Conservation (phyloP, 2,888 invertebrate species). For the Euplagia quadripunctaria region DNA sequence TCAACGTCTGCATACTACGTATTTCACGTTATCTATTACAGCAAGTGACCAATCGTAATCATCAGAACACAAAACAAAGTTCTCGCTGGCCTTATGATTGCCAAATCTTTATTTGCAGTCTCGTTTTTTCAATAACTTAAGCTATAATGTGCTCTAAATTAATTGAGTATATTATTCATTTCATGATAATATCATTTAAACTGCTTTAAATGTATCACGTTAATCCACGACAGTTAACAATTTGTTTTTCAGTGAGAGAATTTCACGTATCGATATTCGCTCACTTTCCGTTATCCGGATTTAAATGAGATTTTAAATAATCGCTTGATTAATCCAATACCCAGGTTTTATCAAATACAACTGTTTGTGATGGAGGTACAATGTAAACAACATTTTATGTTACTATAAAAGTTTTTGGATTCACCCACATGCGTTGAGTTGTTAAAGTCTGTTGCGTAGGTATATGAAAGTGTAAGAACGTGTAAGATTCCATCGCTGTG, state of each 20-base stretch:
- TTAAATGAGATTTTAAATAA: slow-evolving; percentile 9
- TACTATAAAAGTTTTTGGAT: background rate
- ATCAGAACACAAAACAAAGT: too few relatives aligned
- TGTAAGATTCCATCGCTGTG: background rate
- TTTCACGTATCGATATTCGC: slow-evolving; percentile 11
- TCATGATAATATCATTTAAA: background rate
- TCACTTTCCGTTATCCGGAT: slow-evolving; percentile 14
- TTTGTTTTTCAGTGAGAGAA: background rate
- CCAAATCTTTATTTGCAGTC: too few relatives aligned
- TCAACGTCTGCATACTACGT: too few relatives aligned
- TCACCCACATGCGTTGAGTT: background rate
- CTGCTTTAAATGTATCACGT: background rate
- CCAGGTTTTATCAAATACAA: background rate
- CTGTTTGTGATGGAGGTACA: background rate
- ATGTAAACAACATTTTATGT: background rate
- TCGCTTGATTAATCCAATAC: slow-evolving; percentile 6
- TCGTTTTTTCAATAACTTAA: too few relatives aligned
- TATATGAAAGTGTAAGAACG: background rate
- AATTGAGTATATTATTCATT: background rate
- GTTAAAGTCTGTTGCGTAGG: too few relatives aligned
- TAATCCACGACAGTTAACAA: background rate
- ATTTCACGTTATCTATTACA: too few relatives aligned
- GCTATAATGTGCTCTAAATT: too few relatives aligned
- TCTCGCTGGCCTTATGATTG: too few relatives aligned
- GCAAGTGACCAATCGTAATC: too few relatives aligned